phyloP scores from a whole-genome alignment of 2,888 invertebrate genomes.

The Drosophila colorata region DNA sequence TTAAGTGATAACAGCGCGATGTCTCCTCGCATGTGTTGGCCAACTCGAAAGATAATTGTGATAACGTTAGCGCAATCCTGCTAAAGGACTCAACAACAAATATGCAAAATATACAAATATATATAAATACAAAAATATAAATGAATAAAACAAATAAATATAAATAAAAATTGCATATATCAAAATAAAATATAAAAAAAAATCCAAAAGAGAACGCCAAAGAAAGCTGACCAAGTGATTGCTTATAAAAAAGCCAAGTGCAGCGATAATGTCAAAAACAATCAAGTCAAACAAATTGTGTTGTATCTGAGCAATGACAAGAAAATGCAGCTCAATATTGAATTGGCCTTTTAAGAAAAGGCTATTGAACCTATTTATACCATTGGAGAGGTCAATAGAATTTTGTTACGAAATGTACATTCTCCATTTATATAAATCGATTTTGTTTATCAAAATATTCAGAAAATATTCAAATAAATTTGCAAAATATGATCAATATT shows the following conservation, averaged over 20 bases:
- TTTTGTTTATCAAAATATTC: too few relatives aligned
- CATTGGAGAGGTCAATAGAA: too few relatives aligned
- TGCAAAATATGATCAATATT: too few relatives aligned
- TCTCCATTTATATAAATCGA: too few relatives aligned
- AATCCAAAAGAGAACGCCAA: neutral
- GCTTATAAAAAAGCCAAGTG: slow-evolving; percentile 3
- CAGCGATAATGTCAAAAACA: slow-evolving; percentile 30
- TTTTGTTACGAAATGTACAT: too few relatives aligned
- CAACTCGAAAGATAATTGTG: slow-evolving; percentile 44
- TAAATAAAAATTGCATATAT: too few relatives aligned
- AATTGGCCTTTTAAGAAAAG: slow-evolving; percentile 18
- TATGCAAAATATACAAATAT: neutral
- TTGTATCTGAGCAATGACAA: slow-evolving; percentile 4
- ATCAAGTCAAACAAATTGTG: slow-evolving; percentile 15
- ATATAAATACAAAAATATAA: too few relatives aligned
- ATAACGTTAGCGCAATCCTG: slow-evolving; percentile 23
- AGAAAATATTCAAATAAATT: too few relatives aligned
- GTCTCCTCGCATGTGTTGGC: slow-evolving; percentile 17
- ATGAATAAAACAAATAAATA: neutral
- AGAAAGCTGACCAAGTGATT: slow-evolving; percentile 8
- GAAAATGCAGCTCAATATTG: slow-evolving; percentile 12
- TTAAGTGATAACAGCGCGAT: slow-evolving; percentile 37
- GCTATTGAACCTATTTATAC: slow-evolving; percentile 37
- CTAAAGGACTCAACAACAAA: slow-evolving; percentile 7
- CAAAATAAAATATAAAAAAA: neutral